Evolutionary conservation across 1,140 invertebrate genomes (phyloP).

Genomic region (Lucilia sericata): DNA sequence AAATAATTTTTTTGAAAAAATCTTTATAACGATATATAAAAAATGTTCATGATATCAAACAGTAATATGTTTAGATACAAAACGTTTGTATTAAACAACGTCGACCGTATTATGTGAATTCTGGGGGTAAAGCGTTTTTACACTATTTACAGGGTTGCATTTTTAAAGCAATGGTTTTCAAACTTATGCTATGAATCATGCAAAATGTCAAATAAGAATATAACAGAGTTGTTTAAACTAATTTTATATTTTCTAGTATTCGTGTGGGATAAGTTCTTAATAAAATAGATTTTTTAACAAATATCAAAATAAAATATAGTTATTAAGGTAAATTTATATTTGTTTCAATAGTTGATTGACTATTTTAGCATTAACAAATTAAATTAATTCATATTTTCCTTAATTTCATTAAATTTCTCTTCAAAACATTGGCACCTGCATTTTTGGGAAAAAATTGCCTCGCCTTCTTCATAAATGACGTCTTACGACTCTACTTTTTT

Average conservation of each 20-base stretch:
- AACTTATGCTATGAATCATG: neutral
- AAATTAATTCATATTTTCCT: neutral
- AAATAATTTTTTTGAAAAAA: too few species aligned
- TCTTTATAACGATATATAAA: too few species aligned
- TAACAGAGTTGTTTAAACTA: neutral
- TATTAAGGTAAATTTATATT: neutral
- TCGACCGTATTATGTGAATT: too few species aligned
- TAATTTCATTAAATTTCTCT: neutral
- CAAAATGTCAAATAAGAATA: neutral
- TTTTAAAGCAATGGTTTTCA: neutral
- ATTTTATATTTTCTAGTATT: slow-evolving; percentile 16
- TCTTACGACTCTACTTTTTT: slow-evolving; percentile 8
- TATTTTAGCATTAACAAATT: neutral
- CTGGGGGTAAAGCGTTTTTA: neutral
- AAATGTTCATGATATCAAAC: too few species aligned
- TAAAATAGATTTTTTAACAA: slow-evolving; percentile 8
- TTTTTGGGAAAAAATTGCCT: slow-evolving; percentile 28
- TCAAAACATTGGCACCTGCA: slow-evolving; percentile 30
- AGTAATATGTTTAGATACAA: neutral
- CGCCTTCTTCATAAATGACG: slow-evolving; percentile 25
- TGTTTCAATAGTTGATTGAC: neutral
- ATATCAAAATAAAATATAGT: neutral
- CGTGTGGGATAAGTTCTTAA: slow-evolving; percentile 1
- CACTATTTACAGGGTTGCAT: neutral
- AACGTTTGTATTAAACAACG: neutral